phyloP scores from a whole-genome alignment of 1,140 invertebrate genomes.

The Drosophila parvula region DNA sequence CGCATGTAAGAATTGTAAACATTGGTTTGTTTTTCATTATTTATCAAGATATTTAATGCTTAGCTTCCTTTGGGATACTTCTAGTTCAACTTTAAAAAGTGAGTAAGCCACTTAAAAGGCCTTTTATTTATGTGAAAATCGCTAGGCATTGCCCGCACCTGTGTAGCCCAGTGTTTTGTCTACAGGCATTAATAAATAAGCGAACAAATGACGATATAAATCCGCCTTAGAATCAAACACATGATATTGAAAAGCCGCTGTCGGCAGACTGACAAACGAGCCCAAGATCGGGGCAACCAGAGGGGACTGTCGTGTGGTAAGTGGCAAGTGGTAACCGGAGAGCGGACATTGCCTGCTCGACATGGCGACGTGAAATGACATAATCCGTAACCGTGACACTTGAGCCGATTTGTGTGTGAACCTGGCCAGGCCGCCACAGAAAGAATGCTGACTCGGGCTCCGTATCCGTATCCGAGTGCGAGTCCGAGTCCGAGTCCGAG shows the following conservation, averaged over 20 bases:
- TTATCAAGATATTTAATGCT: background rate
- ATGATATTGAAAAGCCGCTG: conserved; percentile 54
- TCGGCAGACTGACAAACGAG: conserved; percentile 29
- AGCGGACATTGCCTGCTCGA: conserved; percentile 23
- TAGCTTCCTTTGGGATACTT: background rate
- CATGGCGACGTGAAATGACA: conserved; percentile 57
- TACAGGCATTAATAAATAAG: conserved; percentile 26
- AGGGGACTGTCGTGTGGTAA: background rate
- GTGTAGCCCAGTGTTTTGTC: conserved; percentile 14
- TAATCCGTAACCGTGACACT: conserved; percentile 73
- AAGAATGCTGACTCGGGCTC: conserved; percentile 27
- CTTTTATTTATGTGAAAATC: conserved; percentile 1
- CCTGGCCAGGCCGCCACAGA: conserved; percentile 40
- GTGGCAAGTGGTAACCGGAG: conserved; percentile 22
- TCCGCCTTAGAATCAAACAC: conserved; percentile 66
- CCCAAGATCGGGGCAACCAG: background rate
- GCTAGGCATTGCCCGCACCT: background rate
- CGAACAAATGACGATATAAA: conserved; percentile 39
- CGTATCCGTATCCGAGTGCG: background rate
- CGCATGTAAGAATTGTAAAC: background rate
- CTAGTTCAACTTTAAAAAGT: background rate
- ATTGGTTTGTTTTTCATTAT: background rate
- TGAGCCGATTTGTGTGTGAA: conserved; percentile 67
- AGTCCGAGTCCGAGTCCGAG: conserved; percentile 5
- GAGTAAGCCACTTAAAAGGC: no score